phyloP scores from a whole-genome alignment of 2,113 vertebrate genomes.

The Melanocharis versteri region DNA sequence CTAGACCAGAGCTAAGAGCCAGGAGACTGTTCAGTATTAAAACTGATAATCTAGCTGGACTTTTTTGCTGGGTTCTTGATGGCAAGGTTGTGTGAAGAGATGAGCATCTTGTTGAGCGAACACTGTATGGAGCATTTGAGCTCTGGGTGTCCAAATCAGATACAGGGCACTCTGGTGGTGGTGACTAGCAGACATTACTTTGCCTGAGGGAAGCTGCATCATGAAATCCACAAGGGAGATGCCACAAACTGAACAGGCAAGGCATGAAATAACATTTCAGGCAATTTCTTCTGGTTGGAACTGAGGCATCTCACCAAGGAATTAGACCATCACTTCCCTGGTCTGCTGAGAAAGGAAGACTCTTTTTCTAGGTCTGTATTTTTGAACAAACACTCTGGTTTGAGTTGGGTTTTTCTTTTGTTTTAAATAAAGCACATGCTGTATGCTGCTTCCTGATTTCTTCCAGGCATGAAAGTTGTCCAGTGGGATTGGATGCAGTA shows the following conservation, averaged over 20 bases:
- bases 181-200: background rate
- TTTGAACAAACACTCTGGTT: background rate
- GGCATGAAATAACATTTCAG: background rate
- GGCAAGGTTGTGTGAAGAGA: background rate
- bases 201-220: background rate
- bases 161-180: background rate
- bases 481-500: background rate
- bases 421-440: background rate
- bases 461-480: background rate
- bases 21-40: background rate
- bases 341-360: background rate
- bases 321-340: background rate
- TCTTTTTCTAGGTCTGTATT: background rate
- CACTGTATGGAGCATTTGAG: background rate
- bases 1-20: background rate
- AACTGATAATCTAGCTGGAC: background rate
- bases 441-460: background rate
- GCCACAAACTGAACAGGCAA: background rate
- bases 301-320: background rate
- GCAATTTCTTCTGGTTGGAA: background rate
- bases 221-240: background rate
- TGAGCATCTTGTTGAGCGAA: background rate
- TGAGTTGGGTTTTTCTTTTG: background rate
- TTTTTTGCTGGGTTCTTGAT: background rate
- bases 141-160: background rate